Base-by-base conservation (phyloP, 2,888 invertebrate species). In the Sinohyriopsis cumingii region DNA sequence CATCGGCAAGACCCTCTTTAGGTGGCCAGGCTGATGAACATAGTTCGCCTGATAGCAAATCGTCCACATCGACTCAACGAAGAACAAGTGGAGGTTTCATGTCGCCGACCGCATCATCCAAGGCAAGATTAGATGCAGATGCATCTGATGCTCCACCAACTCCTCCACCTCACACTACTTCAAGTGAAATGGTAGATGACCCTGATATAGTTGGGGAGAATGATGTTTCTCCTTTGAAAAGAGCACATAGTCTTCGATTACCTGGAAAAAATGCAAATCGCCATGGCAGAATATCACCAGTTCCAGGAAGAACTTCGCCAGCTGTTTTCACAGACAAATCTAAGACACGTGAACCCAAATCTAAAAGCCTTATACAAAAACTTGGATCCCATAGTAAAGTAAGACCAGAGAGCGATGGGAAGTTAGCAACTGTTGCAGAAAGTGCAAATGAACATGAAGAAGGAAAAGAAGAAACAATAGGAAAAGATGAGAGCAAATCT, bases 51-150 rank as follows among this genome's bases (percentile, higher is more conserved):
- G 71, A 55, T 64, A 73, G 62, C 64, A 72, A 69, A 56, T 69
- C 71, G 56, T 61, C 69, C 12, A 68, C 70, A 63, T 73, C 68
- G 22, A 74, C 61, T 56, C 28, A 75, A 3, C 53, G 74, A 24
- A 61, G 73, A 20, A 65, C 74, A 45, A 65, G 80, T 53, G 71
- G 79, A 3, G 80, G 83, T 3, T 84, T 85, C 69, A 83, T 84
- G 84, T 76, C 82, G 54, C 82, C 84, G 20, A 86, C 86, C 18
- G 80, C 83, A 24, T 73, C 86, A 20, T 83, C 84, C 7, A 83
- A 78, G 70, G 79, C 81, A 1, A 69, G 65, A 55, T 45, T 70
- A 15, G 78, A 78, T 28, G 59, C 59, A 18, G 79, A 79, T 61
- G 74, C 71, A 6, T 65, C 68, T 19, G 63, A 75, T 7, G 72